Evolutionary conservation across 2,113 vertebrate species (phyloP).

Genomic region (Pedionomus torquatus): DNA sequence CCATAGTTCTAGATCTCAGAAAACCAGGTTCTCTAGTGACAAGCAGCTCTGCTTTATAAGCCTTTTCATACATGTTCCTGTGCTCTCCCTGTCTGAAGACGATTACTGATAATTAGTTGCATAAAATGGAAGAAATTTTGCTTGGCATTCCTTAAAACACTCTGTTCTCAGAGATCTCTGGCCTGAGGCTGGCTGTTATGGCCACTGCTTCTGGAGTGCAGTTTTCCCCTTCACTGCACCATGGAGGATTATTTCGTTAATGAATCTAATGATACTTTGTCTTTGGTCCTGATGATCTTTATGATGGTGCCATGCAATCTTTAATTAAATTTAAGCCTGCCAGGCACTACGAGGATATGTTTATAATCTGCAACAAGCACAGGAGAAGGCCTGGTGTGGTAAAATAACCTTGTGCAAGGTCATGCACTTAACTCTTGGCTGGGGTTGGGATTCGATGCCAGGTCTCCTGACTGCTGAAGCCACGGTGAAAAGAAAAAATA

Average conservation of each 20-base stretch:
- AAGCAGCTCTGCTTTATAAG: not conserved
- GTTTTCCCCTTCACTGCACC: not conserved
- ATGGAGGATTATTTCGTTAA: constrained; percentile 55
- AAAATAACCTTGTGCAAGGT: constrained; percentile 9
- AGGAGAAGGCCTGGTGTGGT: not conserved
- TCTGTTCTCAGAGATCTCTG: not conserved
- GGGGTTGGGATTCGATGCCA: not conserved
- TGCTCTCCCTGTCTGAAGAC: not conserved
- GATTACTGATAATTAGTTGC: not conserved
- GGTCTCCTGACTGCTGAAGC: not conserved
- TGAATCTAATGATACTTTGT: constrained; percentile 50
- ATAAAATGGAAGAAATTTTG: constrained; percentile 2
- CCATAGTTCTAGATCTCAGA: not conserved
- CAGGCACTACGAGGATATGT: not conserved
- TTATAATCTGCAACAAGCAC: constrained; percentile 1
- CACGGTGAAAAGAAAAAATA: not conserved
- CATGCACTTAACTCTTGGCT: not conserved
- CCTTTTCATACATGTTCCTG: not conserved
- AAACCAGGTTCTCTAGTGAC: not conserved
- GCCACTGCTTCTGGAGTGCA: not conserved
- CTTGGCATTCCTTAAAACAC: constrained; percentile 1
- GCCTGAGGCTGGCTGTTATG: constrained; percentile 28
- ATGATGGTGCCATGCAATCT: not conserved
- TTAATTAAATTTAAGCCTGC: constrained; percentile 64
- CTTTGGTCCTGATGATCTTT: constrained; percentile 31